A percentile compares a stretch with the other conserved stretches of the same genome.
Evolutionary conservation across 2,888 invertebrate species (phyloP).

Genomic region (Miltochrista miniata): DNA sequence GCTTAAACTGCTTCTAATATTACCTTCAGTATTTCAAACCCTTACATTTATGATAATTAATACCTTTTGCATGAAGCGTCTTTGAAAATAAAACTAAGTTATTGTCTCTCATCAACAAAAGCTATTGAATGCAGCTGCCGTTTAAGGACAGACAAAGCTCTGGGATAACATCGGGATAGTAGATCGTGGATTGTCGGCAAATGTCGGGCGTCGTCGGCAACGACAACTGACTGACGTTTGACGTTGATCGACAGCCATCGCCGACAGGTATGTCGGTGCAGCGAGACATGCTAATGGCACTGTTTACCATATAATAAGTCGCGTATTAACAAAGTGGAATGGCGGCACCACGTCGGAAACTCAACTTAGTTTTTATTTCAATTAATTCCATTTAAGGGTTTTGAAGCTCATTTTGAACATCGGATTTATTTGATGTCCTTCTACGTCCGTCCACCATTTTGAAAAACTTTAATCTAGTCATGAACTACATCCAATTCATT

Average conservation of each 20-base stretch:
- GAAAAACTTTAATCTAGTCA: constrained; percentile 1
- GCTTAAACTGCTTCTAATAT: constrained; percentile 33
- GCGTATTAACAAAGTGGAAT: constrained; percentile 57
- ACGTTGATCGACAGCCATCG: constrained; percentile 76
- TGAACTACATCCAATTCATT: not conserved
- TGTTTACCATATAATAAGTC: constrained; percentile 80
- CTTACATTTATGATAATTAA: constrained; percentile 68
- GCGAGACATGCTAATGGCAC: constrained; percentile 76
- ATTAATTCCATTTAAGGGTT: constrained; percentile 39
- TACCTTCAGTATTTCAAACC: constrained; percentile 37
- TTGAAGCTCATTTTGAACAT: constrained; percentile 5
- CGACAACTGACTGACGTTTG: constrained; percentile 69
- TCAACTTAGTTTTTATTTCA: constrained; percentile 46
- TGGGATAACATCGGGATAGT: constrained; percentile 70
- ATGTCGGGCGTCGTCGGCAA: constrained; percentile 52
- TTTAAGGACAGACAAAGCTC: constrained; percentile 76
- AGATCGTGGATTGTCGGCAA: constrained; percentile 68
- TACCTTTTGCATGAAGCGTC: constrained; percentile 47
- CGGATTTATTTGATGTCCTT: constrained; percentile 24
- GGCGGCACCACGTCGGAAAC: constrained; percentile 43
- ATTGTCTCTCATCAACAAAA: constrained; percentile 64
- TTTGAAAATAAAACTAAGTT: constrained; percentile 52
- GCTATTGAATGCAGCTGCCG: constrained; percentile 67
- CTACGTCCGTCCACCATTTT: too few relatives aligned
- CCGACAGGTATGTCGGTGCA: constrained; percentile 54